These are phyloP conservation scores for Thecophora atra DNA, from an alignment of 2,888 invertebrate species.

Conservation along the genomic window DNA sequence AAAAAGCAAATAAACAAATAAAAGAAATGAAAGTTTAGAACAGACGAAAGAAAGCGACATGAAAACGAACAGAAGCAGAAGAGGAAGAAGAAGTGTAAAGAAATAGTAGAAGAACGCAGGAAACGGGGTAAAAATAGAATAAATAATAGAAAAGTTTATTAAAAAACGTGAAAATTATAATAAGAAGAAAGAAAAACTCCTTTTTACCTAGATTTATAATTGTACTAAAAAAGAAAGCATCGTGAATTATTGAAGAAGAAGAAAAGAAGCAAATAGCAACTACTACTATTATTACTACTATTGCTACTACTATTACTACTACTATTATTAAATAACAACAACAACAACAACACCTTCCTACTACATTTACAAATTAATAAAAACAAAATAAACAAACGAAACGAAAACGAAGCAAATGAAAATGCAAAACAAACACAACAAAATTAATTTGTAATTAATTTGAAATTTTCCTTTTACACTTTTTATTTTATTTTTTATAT, in stretches of 20 bases:
- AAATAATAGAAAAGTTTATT: constrained; percentile 3
- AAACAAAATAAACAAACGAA: not conserved
- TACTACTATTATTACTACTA: too few species aligned
- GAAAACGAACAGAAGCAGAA: constrained; percentile 36
- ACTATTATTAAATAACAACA: not conserved
- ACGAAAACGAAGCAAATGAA: not conserved
- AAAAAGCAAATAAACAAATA: constrained; percentile 26
- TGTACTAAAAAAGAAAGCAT: not conserved
- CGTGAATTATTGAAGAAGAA: not conserved
- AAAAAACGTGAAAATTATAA: not conserved
- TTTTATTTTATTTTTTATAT: constrained; percentile 19
- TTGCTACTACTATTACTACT: not conserved
- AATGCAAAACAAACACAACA: too few species aligned
- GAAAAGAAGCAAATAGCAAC: not conserved
- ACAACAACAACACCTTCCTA: not conserved
- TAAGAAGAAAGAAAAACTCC: not conserved
- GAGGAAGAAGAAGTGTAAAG: constrained; percentile 19
- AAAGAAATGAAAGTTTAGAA: constrained; percentile 30
- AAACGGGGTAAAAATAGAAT: constrained; percentile 8
- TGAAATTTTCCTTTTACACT: too few species aligned
- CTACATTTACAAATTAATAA: not conserved
- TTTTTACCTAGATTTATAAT: not conserved
- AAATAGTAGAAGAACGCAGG: constrained; percentile 28
- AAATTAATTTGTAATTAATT: not conserved
- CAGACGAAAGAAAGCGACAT: constrained; percentile 26